A percentile compares a stretch with the other conserved stretches of the same genome.
Evolutionary conservation across 2,113 vertebrate species (phyloP).

Genomic region (Meleagris gallopavo): DNA sequence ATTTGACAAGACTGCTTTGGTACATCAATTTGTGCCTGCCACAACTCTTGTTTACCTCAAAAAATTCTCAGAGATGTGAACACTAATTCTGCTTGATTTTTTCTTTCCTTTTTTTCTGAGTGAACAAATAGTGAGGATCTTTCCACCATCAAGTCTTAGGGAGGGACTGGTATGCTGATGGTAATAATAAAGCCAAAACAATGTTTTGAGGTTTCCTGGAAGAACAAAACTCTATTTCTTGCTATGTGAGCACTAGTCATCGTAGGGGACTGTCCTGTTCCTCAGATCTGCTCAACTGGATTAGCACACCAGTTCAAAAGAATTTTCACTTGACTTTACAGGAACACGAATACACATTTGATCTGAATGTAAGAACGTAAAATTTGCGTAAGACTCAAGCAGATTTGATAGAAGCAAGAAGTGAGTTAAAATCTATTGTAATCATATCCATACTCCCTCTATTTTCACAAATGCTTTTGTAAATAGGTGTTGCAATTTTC

Average conservation of each 20-base stretch:
- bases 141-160: neutral
- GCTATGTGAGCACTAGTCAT: rapidly evolving
- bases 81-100: neutral
- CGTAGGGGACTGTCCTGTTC: neutral
- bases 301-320: neutral
- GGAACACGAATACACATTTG: neutral
- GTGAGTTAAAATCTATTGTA: neutral
- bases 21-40: neutral
- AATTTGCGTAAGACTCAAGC: rapidly evolving
- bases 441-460: neutral
- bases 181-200: neutral
- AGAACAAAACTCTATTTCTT: neutral
- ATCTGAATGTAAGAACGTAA: neutral
- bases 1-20: neutral
- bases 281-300: neutral
- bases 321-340: neutral
- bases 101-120: neutral
- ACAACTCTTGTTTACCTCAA: neutral
- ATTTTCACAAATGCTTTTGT: neutral
- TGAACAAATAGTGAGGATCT: neutral
- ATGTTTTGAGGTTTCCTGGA: neutral
- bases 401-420: neutral
- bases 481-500: neutral
- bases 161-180: neutral
- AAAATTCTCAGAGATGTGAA: neutral